Conservation (phyloP, 2,888 invertebrate species). For the Piscicola geometra region DNA sequence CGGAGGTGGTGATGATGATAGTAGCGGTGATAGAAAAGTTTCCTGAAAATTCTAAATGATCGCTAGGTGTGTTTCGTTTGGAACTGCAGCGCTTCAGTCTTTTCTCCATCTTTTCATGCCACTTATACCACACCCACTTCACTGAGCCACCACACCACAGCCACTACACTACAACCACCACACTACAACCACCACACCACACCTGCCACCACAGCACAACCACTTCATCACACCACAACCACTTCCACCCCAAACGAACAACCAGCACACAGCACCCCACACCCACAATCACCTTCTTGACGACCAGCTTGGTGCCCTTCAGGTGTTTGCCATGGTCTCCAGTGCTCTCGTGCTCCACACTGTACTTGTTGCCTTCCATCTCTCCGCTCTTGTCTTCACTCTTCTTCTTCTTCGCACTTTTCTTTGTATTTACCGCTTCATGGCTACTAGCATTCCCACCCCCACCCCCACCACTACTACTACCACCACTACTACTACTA, state of each 20-base stretch:
- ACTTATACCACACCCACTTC: not conserved
- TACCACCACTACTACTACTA: too few species aligned
- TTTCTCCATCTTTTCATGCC: not conserved
- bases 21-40: not conserved
- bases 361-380: too few species aligned
- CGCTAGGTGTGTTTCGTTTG: not conserved
- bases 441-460: too few species aligned
- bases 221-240: not conserved
- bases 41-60: not conserved
- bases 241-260: not conserved
- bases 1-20: not conserved
- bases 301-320: not conserved
- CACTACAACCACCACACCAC: conserved; percentile 26
- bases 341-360: too few species aligned
- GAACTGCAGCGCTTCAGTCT: too few species aligned
- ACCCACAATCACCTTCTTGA: not conserved
- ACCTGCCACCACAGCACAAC: not conserved
- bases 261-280: not conserved
- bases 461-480: too few species aligned
- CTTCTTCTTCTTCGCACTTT: too few species aligned
- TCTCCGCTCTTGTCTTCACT: too few species aligned
- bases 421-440: too few species aligned
- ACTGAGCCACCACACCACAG: conserved; percentile 7
- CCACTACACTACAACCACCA: conserved; percentile 23
- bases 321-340: too few species aligned